phyloP scores from a whole-genome alignment of 2,113 vertebrate genomes.

The Hydrochoerus hydrochaeris region DNA sequence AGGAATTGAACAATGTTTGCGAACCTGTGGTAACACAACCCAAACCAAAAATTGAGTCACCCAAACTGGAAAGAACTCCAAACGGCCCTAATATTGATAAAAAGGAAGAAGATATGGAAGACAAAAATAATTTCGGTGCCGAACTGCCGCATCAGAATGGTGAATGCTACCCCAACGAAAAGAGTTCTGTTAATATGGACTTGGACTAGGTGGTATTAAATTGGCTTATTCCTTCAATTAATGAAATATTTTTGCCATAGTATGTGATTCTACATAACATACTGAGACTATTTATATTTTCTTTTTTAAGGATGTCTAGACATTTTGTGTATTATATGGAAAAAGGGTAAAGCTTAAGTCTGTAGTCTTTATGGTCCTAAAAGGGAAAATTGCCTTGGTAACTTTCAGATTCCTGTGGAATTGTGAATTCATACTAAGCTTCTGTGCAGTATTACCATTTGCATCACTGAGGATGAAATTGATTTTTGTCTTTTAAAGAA shows the following conservation, averaged over 20 bases:
- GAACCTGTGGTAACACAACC: conserved; percentile 89
- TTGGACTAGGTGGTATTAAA: conserved; percentile 83
- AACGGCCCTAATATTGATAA: conserved; percentile 82
- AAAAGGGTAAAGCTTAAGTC: conserved; percentile 80
- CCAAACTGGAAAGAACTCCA: conserved; percentile 88
- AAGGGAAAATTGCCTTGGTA: conserved; percentile 89
- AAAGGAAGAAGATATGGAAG: conserved; percentile 84
- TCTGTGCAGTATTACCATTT: conserved; percentile 86
- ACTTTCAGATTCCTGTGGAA: conserved; percentile 92
- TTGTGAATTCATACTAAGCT: conserved; percentile 89
- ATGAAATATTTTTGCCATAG: conserved; percentile 83
- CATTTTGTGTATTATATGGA: conserved; percentile 83
- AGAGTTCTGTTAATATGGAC: conserved; percentile 87
- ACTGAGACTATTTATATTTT: conserved; percentile 88
- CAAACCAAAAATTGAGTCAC: conserved; percentile 90
- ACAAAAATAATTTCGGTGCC: conserved; percentile 82
- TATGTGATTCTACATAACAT: conserved; percentile 80
- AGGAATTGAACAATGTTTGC: conserved; percentile 88
- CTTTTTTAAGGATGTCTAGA: conserved; percentile 85
- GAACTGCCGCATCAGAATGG: conserved; percentile 87
- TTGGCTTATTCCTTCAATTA: conserved; percentile 72
- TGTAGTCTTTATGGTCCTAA: conserved; percentile 87
- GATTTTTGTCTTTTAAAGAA: conserved; percentile 76
- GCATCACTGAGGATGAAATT: conserved; percentile 84
- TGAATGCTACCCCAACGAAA: conserved; percentile 84